Conservation (phyloP, 2,113 vertebrate genomes). For the Melanocharis versteri region DNA sequence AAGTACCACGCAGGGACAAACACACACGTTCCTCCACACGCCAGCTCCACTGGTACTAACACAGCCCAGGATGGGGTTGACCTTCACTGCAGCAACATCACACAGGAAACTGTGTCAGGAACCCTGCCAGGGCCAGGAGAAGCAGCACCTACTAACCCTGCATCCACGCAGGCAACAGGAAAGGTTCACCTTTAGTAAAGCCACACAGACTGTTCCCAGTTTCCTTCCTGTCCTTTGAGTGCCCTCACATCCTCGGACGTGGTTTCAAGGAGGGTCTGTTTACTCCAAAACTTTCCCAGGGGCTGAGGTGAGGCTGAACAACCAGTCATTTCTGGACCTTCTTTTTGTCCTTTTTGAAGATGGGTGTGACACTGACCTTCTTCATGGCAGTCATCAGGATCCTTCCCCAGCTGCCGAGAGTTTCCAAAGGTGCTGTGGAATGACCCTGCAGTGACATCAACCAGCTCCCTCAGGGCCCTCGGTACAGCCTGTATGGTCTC, state of each 20-base stretch:
- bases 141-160: not conserved
- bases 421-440: not conserved
- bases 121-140: not conserved
- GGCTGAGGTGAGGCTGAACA: not conserved
- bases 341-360: not conserved
- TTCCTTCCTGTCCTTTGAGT: not conserved
- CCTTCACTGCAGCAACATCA: not conserved
- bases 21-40: not conserved
- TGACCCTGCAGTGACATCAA: not conserved
- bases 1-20: not conserved
- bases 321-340: not conserved
- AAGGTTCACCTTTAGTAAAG: not conserved
- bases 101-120: not conserved
- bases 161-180: not conserved
- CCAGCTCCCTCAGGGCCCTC: not conserved
- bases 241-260: not conserved
- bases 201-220: not conserved
- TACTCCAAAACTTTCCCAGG: not conserved
- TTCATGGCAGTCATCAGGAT: not conserved
- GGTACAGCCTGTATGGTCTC: not conserved
- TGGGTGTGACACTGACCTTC: not conserved
- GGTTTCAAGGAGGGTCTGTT: not conserved
- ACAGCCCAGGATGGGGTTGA: not conserved
- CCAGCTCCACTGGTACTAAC: not conserved
- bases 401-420: not conserved